Conservation (phyloP, 2,113 vertebrate genomes). For the Synodontis membranacea region DNA sequence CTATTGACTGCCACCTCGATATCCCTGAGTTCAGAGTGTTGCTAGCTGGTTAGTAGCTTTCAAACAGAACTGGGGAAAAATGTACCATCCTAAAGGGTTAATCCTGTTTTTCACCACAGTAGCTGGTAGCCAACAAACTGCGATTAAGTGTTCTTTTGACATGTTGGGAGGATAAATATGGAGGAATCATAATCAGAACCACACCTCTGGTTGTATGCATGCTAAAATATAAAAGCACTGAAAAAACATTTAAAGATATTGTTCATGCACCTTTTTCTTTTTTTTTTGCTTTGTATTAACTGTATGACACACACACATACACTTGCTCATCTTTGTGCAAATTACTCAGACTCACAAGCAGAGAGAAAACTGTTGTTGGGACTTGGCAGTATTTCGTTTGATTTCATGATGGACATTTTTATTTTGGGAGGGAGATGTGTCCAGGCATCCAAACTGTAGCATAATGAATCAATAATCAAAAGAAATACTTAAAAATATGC, state of each 20-base stretch:
- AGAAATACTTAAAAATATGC: background rate
- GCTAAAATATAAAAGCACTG: background rate
- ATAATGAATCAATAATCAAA: background rate
- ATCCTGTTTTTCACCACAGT: background rate
- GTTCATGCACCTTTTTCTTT: background rate
- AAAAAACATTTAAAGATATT: background rate
- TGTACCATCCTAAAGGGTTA: background rate
- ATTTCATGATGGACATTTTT: background rate
- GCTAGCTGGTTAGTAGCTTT: background rate
- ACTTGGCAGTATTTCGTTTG: background rate
- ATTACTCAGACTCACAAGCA: background rate
- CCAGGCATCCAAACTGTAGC: background rate
- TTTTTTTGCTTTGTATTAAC: background rate
- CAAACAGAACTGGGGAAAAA: background rate
- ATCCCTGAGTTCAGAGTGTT: background rate
- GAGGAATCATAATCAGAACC: no score
- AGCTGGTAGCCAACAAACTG: background rate
- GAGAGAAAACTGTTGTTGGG: background rate
- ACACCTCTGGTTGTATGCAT: background rate
- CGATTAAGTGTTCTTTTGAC: background rate
- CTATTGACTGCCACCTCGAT: background rate
- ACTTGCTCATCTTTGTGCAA: background rate
- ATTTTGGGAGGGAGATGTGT: background rate
- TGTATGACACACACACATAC: background rate
- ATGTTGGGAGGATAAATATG: background rate